Conservation (phyloP, 53 echinoderm and acorn worm genomes). For the Paelopatides confundens region DNA sequence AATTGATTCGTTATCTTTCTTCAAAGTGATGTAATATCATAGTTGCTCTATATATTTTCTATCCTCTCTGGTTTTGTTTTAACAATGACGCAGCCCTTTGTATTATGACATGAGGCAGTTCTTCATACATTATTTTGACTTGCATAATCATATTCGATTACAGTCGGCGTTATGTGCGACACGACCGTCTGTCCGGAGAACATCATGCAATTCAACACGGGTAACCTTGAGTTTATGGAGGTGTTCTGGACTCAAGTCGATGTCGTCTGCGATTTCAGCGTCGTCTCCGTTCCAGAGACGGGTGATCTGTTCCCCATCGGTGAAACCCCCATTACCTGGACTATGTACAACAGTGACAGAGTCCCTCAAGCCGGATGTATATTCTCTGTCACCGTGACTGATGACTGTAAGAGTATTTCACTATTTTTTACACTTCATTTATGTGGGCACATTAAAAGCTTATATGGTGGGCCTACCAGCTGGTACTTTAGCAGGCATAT, state of each 20-base stretch:
- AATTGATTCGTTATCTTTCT: too few relatives aligned
- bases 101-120: too few relatives aligned
- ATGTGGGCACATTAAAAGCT: too few relatives aligned
- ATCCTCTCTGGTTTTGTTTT: too few relatives aligned
- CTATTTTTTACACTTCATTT: too few relatives aligned
- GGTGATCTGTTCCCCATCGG: conserved; percentile 10
- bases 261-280: background rate
- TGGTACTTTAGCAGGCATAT: too few relatives aligned
- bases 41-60: too few relatives aligned
- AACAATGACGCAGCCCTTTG: too few relatives aligned
- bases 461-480: too few relatives aligned
- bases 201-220: conserved; percentile 21
- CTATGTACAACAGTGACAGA: background rate
- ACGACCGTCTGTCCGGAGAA: conserved; percentile 14
- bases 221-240: background rate
- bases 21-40: too few relatives aligned
- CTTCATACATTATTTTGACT: too few relatives aligned
- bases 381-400: background rate
- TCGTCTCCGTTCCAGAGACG: background rate
- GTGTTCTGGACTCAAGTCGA: conserved; percentile 12
- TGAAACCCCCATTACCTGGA: background rate
- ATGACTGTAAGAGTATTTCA: conserved; percentile 15
- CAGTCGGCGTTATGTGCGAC: conserved; percentile 5
- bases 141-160: background rate
- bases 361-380: background rate